Evolutionary conservation across 2,888 invertebrate species (phyloP).

Genomic region (Lasioglossum figueresi): DNA sequence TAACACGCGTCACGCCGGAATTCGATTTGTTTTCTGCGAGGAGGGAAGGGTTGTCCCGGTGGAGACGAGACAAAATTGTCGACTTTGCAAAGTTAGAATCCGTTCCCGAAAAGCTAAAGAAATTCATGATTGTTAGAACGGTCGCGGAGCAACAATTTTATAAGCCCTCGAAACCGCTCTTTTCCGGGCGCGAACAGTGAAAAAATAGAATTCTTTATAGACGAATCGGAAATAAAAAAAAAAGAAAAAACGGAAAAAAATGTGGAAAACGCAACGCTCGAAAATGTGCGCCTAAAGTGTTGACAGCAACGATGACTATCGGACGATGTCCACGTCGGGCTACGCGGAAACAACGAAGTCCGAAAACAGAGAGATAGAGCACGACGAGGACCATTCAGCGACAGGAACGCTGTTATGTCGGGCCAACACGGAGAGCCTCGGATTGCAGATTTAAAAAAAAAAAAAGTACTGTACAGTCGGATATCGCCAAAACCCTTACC

Average conservation of each 20-base stretch:
- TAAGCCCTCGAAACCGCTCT: neutral
- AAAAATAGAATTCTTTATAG: neutral
- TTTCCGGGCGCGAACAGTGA: neutral
- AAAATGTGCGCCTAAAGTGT: constrained; percentile 63
- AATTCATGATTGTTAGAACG: neutral
- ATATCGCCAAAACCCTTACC: constrained; percentile 36
- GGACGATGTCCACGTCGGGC: constrained; percentile 37
- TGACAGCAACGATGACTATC: constrained; percentile 65
- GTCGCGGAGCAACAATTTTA: neutral
- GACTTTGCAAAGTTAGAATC: neutral
- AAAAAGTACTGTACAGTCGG: constrained; percentile 19
- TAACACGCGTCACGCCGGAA: constrained; percentile 23
- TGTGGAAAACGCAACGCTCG: constrained; percentile 27
- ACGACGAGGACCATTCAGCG: constrained; percentile 61
- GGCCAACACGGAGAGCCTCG: constrained; percentile 37
- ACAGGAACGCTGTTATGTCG: constrained; percentile 57
- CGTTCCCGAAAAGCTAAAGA: neutral
- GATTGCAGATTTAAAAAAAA: constrained; percentile 46
- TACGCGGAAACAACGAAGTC: constrained; percentile 53
- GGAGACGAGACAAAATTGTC: neutral
- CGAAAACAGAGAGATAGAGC: constrained; percentile 68
- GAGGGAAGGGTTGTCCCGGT: neutral
- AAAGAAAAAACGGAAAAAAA: neutral
- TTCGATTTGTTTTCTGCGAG: constrained; percentile 2
- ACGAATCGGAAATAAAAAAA: neutral